phyloP scores from a whole-genome alignment of 2,797 vertebrate genomes.

The Masticophis lateralis region DNA sequence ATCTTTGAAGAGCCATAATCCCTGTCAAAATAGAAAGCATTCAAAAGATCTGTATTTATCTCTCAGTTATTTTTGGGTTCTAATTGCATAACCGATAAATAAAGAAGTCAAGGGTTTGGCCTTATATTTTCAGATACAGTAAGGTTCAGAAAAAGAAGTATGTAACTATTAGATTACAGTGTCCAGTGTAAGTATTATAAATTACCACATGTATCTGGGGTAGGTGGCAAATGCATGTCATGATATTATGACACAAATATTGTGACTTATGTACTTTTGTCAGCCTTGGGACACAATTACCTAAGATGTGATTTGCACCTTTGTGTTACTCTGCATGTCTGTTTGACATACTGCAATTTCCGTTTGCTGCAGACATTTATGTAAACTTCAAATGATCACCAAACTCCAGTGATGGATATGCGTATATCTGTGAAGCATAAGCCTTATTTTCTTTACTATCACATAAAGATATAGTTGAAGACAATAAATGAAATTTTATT shows the following conservation, averaged over 20 bases:
- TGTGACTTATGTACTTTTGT: neutral
- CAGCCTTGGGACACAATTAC: neutral
- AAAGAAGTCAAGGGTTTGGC: slow-evolving; percentile 3
- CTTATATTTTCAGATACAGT: neutral
- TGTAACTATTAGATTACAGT: neutral
- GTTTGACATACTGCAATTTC: neutral
- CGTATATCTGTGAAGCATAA: neutral
- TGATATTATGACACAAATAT: neutral
- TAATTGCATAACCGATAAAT: neutral
- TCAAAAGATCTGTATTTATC: slow-evolving; percentile 15
- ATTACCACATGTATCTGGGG: neutral
- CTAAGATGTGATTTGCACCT: neutral
- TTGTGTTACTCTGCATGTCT: neutral
- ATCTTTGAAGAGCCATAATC: slow-evolving; percentile 14
- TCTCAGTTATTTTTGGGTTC: neutral
- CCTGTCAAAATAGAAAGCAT: slow-evolving; percentile 18
- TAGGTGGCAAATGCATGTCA: neutral
- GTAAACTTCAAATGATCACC: neutral
- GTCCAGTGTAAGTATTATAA: neutral
- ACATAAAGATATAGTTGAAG: neutral
- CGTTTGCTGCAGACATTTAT: neutral
- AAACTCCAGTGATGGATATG: neutral
- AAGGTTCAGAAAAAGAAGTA: neutral
- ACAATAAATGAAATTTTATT: neutral
- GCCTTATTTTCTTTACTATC: neutral